A percentile compares a stretch with the other conserved stretches of the same genome.
Conservation (phyloP, 2,113 vertebrate genomes). For the Hippocampus abdominalis region DNA sequence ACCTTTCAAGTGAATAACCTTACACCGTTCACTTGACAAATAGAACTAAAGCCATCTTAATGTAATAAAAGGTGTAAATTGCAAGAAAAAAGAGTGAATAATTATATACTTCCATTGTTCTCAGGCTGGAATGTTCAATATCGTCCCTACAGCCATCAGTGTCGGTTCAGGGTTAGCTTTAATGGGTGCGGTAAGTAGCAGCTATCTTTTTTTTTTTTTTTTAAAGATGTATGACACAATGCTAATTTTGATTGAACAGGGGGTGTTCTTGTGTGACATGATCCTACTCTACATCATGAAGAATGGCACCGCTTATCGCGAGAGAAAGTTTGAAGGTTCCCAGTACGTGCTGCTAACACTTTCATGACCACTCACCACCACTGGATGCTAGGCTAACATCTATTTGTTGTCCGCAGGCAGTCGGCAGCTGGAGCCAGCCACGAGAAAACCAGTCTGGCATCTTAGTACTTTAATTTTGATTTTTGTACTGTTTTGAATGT, state of each 20-base stretch:
- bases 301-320: conserved; percentile 79
- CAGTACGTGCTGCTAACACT: conserved; percentile 55
- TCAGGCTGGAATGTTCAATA: conserved; percentile 86
- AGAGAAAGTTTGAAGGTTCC: conserved; percentile 82
- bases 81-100: not conserved
- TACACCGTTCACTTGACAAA: too few relatives aligned
- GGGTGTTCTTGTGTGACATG: conserved; percentile 85
- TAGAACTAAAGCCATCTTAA: not conserved
- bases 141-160: conserved; percentile 84
- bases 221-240: not conserved
- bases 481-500: not conserved
- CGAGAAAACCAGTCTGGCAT: not conserved
- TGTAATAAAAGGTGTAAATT: not conserved
- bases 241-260: conserved; percentile 63
- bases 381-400: not conserved
- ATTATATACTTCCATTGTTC: conserved; percentile 18
- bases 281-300: conserved; percentile 84
- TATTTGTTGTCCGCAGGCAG: not conserved
- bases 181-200: conserved; percentile 84
- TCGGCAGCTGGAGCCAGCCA: not conserved
- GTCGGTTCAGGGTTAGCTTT: conserved; percentile 82
- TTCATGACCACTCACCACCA: too few relatives aligned
- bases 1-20: too few relatives aligned
- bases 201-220: not conserved
- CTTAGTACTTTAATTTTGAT: not conserved